Evolutionary conservation across 2,888 invertebrate genomes (phyloP), one percentile per base, ranked within the genome.

Genomic region (Thecophora atra): DNA sequence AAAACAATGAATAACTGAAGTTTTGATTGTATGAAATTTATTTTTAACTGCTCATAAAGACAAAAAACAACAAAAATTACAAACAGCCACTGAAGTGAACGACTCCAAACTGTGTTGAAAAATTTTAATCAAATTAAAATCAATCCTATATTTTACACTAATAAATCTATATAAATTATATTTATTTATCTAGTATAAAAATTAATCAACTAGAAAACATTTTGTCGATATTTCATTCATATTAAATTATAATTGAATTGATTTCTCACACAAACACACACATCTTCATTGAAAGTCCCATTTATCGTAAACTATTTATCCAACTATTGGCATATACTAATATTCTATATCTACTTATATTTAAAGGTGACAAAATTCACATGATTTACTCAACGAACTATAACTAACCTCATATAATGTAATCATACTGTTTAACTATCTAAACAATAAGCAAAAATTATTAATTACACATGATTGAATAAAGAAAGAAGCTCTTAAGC

Each of bases 81-180:
- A 26, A 26, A n/a, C n/a, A 58, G 21, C 54, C 28, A 47, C 11
- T n/a, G n/a, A 47, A 47, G 47, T 47, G n/a, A 13, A 54, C 28
- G 21, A n/a, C 37, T 67, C 52, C 19, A 74, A 81, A 75, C 81
- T 81, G 83, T 82, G 81, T 82, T 81, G 80, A 77, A 79, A 81
- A 81, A 82, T 81, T 82, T 78, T 76, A 75, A 71, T 62, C 19
- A 52, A 42, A 28, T 37, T 70, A 19, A 52, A 51, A 62, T 70
- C 6, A 51, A 69, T 63, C 66, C 51, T 73, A 62, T 30, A 37
- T 37, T 63, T 37, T 70, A 52, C 21, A 66, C 66, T 47, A 37
- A 37, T n/a, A n/a, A 58, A 58, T 42, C 71, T 70, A 64, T 54
- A 70, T 68, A 13, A 71, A 63, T 65, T 75, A 77, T 80, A 70